phyloP scores from a whole-genome alignment of 2,113 vertebrate species.

The Orcinus orca region DNA sequence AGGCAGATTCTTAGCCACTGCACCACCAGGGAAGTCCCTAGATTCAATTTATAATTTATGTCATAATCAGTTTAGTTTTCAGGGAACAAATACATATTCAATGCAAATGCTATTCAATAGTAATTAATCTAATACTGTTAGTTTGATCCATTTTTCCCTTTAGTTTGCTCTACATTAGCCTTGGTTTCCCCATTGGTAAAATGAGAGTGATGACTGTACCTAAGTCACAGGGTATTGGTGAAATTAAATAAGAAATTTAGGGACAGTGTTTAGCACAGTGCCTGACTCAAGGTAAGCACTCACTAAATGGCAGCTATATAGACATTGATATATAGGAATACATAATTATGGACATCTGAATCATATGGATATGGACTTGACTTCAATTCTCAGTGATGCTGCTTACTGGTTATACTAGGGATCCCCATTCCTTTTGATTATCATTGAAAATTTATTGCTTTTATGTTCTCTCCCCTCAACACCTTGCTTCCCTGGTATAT shows the following conservation, averaged over 20 bases:
- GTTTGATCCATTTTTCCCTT: background rate
- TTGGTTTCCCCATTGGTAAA: background rate
- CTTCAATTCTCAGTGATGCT: background rate
- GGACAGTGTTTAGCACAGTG: background rate
- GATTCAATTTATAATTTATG: background rate
- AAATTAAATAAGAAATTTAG: slow-evolving; percentile 28
- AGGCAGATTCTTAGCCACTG: too few species aligned
- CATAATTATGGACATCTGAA: background rate
- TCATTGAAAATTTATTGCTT: background rate
- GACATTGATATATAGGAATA: background rate
- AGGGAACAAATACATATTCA: background rate
- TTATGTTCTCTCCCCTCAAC: background rate
- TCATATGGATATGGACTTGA: background rate
- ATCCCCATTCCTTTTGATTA: background rate
- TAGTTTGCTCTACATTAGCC: background rate
- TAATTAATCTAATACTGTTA: background rate
- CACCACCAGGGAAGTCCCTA: background rate
- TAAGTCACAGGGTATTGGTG: background rate
- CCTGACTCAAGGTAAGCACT: background rate
- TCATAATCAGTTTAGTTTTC: background rate
- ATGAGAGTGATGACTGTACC: background rate
- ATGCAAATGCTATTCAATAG: background rate
- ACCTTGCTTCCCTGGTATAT: background rate
- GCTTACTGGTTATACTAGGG: background rate
- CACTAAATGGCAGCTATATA: background rate